phyloP scores from a whole-genome alignment of 2,113 vertebrate species.

The Sterrhoptilus dennistouni region DNA sequence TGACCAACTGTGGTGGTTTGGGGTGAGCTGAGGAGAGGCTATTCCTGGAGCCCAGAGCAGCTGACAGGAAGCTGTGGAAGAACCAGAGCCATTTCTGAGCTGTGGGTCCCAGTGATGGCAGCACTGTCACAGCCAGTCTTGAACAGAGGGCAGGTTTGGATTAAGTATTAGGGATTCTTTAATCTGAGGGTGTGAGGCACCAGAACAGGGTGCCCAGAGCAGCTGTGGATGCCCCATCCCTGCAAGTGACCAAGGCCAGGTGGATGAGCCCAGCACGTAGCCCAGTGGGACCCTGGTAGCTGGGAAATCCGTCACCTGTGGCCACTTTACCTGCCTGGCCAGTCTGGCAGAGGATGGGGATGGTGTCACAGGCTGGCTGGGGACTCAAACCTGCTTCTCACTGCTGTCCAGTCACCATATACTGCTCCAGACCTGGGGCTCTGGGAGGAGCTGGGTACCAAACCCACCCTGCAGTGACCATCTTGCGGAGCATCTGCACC shows the following conservation, averaged over 20 bases:
- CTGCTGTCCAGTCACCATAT: neutral
- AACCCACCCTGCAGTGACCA: neutral
- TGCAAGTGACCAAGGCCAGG: neutral
- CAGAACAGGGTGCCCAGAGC: neutral
- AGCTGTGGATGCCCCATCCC: neutral
- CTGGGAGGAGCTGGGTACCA: neutral
- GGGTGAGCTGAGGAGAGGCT: neutral
- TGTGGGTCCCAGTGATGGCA: accelerated
- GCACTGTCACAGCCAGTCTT: neutral
- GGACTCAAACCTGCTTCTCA: neutral
- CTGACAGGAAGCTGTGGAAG: slow-evolving; percentile 37
- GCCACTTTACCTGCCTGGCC: neutral
- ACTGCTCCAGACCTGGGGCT: neutral
- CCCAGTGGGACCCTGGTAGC: accelerated
- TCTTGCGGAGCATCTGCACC: accelerated
- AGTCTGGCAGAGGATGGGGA: neutral
- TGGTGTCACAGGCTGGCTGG: neutral
- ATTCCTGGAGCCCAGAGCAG: slow-evolving; percentile 1
- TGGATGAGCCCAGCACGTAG: accelerated
- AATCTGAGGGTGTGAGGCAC: neutral
- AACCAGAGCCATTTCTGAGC: neutral
- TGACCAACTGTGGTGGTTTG: neutral
- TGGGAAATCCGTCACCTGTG: neutral
- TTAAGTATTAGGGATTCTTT: neutral
- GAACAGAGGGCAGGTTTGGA: neutral